These are phyloP conservation scores for Beroe forskalii DNA, from an alignment of 37 sponge, comb jelly and placozoan species.

Conservation along the genomic window DNA sequence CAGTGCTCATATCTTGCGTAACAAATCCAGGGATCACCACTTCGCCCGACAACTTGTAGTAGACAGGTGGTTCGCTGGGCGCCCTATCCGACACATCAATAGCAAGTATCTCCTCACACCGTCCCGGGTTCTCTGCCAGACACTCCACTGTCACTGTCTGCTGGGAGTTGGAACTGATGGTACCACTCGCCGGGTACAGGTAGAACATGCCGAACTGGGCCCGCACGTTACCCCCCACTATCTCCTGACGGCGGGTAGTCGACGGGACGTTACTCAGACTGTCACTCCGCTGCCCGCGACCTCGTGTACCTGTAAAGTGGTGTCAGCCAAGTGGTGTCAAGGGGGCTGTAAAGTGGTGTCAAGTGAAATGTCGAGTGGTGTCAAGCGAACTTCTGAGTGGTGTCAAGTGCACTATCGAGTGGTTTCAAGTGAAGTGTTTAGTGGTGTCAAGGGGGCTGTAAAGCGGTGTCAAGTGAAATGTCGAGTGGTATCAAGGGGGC, in stretches of 20 bases:
- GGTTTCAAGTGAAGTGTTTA: no score
- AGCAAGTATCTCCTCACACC: slow-evolving; percentile 76
- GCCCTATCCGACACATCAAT: slow-evolving; percentile 86
- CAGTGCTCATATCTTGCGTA: slow-evolving; percentile 71
- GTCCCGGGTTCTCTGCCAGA: slow-evolving; percentile 79
- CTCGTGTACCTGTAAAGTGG: slow-evolving; percentile 29
- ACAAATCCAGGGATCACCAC: slow-evolving; percentile 83
- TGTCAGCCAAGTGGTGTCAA: background rate
- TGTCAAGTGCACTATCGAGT: no score
- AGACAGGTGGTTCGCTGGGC: slow-evolving; percentile 67
- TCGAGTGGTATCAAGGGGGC: no score
- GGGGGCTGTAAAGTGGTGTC: background rate
- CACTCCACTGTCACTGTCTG: slow-evolving; percentile 87
- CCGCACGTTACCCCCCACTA: slow-evolving; percentile 70
- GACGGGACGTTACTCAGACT: slow-evolving; percentile 60
- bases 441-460: no score
- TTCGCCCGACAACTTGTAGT: slow-evolving; percentile 86
- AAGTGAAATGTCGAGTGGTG: background rate
- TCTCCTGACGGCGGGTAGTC: slow-evolving; percentile 73
- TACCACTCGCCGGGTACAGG: slow-evolving; percentile 79
- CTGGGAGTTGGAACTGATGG: slow-evolving; percentile 73
- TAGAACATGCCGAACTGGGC: slow-evolving; percentile 86
- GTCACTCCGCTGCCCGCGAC: slow-evolving; percentile 56
- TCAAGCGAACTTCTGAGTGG: background rate
- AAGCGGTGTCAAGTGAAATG: no score